Percentiles rank a stretch among this genome's conserved stretches.
Conservation (phyloP, 2,888 invertebrate genomes). For the Agrochola macilenta region DNA sequence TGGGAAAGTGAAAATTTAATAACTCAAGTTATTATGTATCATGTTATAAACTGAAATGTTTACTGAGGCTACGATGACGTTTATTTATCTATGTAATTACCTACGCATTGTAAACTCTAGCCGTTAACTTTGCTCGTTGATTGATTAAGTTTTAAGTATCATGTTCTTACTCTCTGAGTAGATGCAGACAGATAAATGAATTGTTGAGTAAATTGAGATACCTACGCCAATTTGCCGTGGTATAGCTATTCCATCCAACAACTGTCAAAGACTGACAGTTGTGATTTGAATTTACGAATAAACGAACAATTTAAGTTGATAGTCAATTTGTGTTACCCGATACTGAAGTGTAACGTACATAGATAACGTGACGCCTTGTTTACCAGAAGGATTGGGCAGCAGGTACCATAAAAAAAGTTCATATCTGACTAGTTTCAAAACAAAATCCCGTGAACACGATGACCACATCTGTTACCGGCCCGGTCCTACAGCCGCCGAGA, state of each 20-base stretch:
- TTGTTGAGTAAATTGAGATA: neutral
- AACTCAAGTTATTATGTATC: conserved; percentile 17
- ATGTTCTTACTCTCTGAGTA: neutral
- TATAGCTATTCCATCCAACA: neutral
- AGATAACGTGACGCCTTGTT: too few relatives aligned
- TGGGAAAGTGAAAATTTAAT: conserved; percentile 59
- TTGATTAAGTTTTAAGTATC: neutral
- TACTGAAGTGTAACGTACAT: too few relatives aligned
- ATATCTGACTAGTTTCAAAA: too few relatives aligned
- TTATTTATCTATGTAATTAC: neutral
- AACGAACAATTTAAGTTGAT: neutral
- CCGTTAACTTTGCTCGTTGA: neutral
- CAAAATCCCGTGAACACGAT: too few relatives aligned
- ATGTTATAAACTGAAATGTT: too few relatives aligned
- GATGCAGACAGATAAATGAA: neutral
- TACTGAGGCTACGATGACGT: neutral
- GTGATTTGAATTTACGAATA: neutral
- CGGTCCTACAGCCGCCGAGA: too few relatives aligned
- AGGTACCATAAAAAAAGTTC: too few relatives aligned
- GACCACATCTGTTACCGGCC: too few relatives aligned
- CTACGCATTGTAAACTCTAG: neutral
- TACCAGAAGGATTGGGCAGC: too few relatives aligned
- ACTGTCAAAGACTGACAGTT: neutral
- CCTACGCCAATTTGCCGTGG: too few relatives aligned
- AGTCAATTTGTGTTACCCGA: too few relatives aligned